phyloP scores from a whole-genome alignment of 2,888 invertebrate species.

The Campoplex capitator region DNA sequence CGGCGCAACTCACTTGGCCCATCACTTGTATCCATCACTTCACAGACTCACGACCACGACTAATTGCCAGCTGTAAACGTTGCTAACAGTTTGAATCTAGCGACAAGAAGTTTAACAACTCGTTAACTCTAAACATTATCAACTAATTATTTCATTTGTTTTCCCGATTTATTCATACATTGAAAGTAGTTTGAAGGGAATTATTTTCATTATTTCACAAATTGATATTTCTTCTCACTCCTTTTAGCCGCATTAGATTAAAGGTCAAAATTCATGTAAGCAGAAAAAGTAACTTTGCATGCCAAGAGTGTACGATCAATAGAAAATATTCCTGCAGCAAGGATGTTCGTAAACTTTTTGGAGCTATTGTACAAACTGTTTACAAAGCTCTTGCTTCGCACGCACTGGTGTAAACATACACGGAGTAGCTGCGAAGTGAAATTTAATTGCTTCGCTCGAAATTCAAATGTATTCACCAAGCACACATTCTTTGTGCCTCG shows the following conservation, averaged over 20 bases:
- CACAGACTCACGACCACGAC: not conserved
- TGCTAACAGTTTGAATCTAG: conserved; percentile 6
- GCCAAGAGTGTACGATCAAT: not conserved
- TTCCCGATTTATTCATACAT: no score
- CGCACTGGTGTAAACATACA: not conserved
- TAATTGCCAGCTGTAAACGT: conserved; percentile 36
- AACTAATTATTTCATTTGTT: no score
- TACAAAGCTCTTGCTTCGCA: not conserved
- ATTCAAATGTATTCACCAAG: conserved; percentile 40
- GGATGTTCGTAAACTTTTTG: not conserved
- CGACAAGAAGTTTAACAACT: not conserved
- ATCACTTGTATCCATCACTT: not conserved
- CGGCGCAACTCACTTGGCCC: conserved; percentile 11
- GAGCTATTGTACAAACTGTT: not conserved
- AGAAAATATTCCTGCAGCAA: not conserved
- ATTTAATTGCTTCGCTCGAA: conserved; percentile 34
- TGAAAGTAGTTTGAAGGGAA: no score
- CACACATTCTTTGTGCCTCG: conserved; percentile 16
- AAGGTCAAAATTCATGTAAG: not conserved
- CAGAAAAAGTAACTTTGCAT: not conserved
- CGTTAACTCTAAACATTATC: no score
- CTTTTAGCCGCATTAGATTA: not conserved
- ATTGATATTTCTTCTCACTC: not conserved
- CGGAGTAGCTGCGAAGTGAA: conserved; percentile 18
- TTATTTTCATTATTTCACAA: no score